phyloP scores from a whole-genome alignment of 2,888 invertebrate species.

The Ceriagrion tenellum region DNA sequence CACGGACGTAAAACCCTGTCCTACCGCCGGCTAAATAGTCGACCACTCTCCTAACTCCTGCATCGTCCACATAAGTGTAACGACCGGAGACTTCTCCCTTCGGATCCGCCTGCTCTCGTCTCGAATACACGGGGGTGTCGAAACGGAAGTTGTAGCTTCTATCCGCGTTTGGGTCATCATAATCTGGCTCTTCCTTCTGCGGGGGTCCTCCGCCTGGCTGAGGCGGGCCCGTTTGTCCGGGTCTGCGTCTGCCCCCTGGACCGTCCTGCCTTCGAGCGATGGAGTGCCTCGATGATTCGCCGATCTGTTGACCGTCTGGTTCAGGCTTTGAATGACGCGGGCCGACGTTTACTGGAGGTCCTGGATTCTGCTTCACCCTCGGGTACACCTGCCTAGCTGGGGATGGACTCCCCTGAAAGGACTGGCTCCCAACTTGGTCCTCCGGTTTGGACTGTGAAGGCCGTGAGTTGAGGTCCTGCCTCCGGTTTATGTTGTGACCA shows the following conservation, averaged over 20 bases:
- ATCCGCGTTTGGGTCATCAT: constrained; percentile 88
- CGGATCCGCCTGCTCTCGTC: constrained; percentile 84
- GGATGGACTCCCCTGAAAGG: neutral
- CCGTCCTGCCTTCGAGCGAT: constrained; percentile 34
- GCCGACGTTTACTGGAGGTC: neutral
- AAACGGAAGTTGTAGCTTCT: constrained; percentile 87
- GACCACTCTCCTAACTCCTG: constrained; percentile 87
- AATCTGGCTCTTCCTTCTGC: constrained; percentile 77
- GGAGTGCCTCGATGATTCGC: constrained; percentile 42
- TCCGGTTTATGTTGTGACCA: neutral
- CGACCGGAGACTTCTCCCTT: constrained; percentile 82
- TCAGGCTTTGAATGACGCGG: constrained; percentile 29
- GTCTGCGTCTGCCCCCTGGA: neutral
- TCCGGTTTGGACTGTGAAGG: neutral
- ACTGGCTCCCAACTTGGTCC: constrained; percentile 1
- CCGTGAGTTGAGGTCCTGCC: neutral
- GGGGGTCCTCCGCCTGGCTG: neutral
- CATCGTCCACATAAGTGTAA: constrained; percentile 87
- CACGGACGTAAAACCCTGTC: constrained; percentile 88
- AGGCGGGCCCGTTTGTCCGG: neutral
- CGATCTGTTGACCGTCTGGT: neutral
- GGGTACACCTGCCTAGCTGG: neutral
- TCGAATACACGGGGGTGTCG: constrained; percentile 84
- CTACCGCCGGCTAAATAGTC: constrained; percentile 88
- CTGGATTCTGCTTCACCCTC: neutral